Conservation (phyloP, 1,140 invertebrate species). For the Papilio aristodemus region DNA sequence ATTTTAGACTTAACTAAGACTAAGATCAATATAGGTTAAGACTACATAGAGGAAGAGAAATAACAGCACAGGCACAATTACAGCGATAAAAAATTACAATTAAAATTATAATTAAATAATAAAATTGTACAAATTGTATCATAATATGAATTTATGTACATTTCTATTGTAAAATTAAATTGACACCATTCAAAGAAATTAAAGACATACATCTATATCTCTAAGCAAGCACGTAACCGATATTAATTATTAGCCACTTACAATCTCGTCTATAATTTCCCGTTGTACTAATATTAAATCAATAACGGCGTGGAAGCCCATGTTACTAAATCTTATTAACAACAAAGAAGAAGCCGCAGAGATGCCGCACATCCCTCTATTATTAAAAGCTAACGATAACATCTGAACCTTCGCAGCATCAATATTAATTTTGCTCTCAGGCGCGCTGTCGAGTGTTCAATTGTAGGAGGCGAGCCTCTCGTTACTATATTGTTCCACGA, state of each 20-base stretch:
- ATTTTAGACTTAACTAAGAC: no score
- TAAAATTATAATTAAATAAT: no score
- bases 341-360: slow-evolving; percentile 42
- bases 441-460: slow-evolving; percentile 46
- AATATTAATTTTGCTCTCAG: slow-evolving; percentile 65
- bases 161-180: neutral
- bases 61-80: no score
- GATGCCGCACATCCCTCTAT: slow-evolving; percentile 47
- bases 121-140: no score
- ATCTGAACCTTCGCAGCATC: slow-evolving; percentile 54
- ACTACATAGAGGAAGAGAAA: no score
- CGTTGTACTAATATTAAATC: slow-evolving; percentile 31
- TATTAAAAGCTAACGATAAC: slow-evolving; percentile 67
- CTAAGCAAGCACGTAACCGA: neutral
- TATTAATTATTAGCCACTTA: slow-evolving; percentile 7
- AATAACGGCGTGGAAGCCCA: slow-evolving; percentile 22
- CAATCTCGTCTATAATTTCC: slow-evolving; percentile 8
- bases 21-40: no score
- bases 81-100: no score
- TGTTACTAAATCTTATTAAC: slow-evolving; percentile 43
- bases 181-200: neutral
- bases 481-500: slow-evolving; percentile 50
- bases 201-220: neutral
- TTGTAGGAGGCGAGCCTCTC: slow-evolving; percentile 44
- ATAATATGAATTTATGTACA: no score